These are phyloP conservation scores for Thera obeliscata DNA, from an alignment of 2,888 invertebrate genomes.

Conservation along the genomic window DNA sequence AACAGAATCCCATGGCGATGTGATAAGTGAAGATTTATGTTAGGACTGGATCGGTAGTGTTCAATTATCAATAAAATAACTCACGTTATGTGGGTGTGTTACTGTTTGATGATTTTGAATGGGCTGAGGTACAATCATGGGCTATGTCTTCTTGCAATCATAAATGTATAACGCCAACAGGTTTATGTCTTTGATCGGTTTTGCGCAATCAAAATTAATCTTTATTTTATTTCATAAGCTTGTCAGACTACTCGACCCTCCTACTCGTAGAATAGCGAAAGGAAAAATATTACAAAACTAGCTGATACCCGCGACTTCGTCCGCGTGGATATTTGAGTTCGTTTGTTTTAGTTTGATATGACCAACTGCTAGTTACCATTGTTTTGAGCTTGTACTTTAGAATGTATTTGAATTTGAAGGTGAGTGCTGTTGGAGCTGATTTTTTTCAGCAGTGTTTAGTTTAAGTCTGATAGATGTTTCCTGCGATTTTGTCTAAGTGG, in stretches of 20 bases:
- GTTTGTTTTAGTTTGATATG: too few relatives aligned
- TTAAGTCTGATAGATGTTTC: too few relatives aligned
- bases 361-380: too few relatives aligned
- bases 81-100: constrained; percentile 17
- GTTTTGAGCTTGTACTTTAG: too few relatives aligned
- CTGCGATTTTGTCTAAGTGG: too few relatives aligned
- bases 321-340: too few relatives aligned
- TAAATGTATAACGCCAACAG: neutral
- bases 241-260: neutral
- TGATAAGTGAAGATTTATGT: constrained; percentile 38
- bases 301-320: too few relatives aligned
- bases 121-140: neutral
- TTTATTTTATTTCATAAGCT: neutral
- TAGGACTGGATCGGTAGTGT: constrained; percentile 26
- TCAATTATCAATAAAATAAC: constrained; percentile 34
- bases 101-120: constrained; percentile 10
- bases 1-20: constrained; percentile 24
- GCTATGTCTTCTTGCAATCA: neutral
- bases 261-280: neutral
- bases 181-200: neutral
- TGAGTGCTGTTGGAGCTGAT: too few relatives aligned
- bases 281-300: neutral
- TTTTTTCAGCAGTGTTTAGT: too few relatives aligned
- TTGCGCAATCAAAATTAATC: neutral
- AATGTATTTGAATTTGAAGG: too few relatives aligned